Percentiles rank a stretch among this genome's conserved stretches.
phyloP scores from a whole-genome alignment of 2,888 invertebrate genomes.

The Clanis bilineata region DNA sequence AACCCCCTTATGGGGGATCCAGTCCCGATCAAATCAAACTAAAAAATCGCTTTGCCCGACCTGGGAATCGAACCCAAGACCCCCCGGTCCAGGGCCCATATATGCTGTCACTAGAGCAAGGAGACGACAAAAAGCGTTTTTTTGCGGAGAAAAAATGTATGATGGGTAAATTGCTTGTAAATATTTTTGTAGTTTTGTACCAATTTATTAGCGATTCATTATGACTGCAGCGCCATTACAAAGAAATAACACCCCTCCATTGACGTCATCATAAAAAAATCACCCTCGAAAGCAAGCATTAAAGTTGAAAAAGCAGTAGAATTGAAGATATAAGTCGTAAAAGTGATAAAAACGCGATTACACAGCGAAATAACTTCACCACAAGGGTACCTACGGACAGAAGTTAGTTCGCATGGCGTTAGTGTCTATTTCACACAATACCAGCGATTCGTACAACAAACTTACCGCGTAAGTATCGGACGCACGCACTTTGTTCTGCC shows the following conservation, averaged over 20 bases:
- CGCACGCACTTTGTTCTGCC: conserved; percentile 52
- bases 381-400: conserved; percentile 33
- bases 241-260: background rate
- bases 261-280: background rate
- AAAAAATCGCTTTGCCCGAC: no score
- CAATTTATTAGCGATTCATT: no score
- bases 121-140: no score
- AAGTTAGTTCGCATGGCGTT: conserved; percentile 34
- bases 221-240: background rate
- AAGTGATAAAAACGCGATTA: conserved; percentile 37
- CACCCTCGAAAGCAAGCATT: conserved; percentile 7
- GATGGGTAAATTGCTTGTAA: no score
- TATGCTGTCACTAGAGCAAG: no score
- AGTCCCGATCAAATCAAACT: no score
- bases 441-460: conserved; percentile 44
- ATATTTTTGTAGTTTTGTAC: no score
- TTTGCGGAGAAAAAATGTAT: no score
- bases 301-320: conserved; percentile 1
- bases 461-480: conserved; percentile 49
- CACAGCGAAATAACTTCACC: background rate
- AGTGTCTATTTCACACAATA: conserved; percentile 59
- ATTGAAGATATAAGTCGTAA: background rate
- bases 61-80: no score
- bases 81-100: no score
- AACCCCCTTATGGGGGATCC: no score